Evolutionary conservation across 1,140 invertebrate species (phyloP), one percentile per base, ranked within the genome.

Genomic region (Plectrocnemia conspersa): DNA sequence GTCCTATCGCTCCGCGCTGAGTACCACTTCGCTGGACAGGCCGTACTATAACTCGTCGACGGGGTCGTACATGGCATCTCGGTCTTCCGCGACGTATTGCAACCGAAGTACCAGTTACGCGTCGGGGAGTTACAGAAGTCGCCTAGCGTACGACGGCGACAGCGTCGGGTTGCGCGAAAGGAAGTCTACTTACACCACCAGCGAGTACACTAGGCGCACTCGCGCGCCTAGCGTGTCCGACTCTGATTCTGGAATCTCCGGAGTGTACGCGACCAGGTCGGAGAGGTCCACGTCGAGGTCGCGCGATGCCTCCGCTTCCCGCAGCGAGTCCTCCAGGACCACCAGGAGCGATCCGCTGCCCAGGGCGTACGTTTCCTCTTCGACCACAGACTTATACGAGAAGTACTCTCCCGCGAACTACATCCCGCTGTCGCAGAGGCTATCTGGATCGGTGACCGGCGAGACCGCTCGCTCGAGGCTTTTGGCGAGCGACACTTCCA

Each of bases 371-470:
- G 48, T 71, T 32, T 64, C 64, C 6, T 73, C 77, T 64, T 77
- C 75, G 0, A 71, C 77, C 0, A 76, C 78, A 2, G 82, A 84
- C 38, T 62, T 83, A 2, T 77, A 78, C 59, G 78, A 77, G 49
- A 81, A 80, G 59, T 83, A 83, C 61, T 82, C 80, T 0, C 79
- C 81, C 6, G 67, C 76, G 3, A 78, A 79, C 54, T 83, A 84
- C 64, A 72, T 81, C 42, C 80, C 82, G 6, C 72, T 78, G 21
- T 76, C 78, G 3, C 72, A 77, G 46, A 66, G 78, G 46, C 68
- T 78, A 58, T 69, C 75, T 3, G 64, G 77, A 23, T 78, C 78
- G 2, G 78, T 78, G 56, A 73, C 71, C 1, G 77, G 75, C 18
- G 77, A 77, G 56, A 33, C 13, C 4, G 33, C 60, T 68, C 0